Conservation (phyloP, 2,797 vertebrate species). For the Podarcis siculus region DNA sequence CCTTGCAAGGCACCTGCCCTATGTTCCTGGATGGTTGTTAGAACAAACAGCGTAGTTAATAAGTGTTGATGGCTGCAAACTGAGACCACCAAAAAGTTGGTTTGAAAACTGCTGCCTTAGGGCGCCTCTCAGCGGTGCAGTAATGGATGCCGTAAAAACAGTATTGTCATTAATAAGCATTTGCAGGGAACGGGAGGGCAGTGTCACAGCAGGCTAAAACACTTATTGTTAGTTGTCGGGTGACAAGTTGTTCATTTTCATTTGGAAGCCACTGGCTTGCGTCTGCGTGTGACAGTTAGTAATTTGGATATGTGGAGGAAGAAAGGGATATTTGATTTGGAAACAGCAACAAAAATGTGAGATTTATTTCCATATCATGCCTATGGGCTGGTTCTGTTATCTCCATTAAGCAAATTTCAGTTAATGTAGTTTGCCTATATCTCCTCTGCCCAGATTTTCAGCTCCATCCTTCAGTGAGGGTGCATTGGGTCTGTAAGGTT, state of each 20-base stretch:
- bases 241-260: constrained; percentile 1
- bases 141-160: constrained; percentile 44
- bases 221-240: constrained; percentile 31
- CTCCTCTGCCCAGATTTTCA: neutral
- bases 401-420: constrained; percentile 15
- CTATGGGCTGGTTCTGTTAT: constrained; percentile 36
- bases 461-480: neutral
- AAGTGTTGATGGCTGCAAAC: constrained; percentile 31
- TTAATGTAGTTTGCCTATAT: neutral
- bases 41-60: constrained; percentile 32
- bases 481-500: neutral
- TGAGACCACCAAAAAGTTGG: constrained; percentile 34
- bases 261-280: constrained; percentile 4
- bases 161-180: constrained; percentile 39
- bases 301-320: constrained; percentile 1
- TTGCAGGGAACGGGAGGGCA: constrained; percentile 5
- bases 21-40: neutral
- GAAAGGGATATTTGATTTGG: neutral
- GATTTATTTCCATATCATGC: neutral
- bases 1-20: constrained; percentile 1
- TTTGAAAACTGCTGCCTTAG: constrained; percentile 39
- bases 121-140: constrained; percentile 43
- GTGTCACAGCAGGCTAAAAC: constrained; percentile 43
- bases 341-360: too few relatives aligned
- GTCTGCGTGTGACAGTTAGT: constrained; percentile 7